Conservation (phyloP, 2,797 vertebrate genomes). For the Cyprinella venusta region DNA sequence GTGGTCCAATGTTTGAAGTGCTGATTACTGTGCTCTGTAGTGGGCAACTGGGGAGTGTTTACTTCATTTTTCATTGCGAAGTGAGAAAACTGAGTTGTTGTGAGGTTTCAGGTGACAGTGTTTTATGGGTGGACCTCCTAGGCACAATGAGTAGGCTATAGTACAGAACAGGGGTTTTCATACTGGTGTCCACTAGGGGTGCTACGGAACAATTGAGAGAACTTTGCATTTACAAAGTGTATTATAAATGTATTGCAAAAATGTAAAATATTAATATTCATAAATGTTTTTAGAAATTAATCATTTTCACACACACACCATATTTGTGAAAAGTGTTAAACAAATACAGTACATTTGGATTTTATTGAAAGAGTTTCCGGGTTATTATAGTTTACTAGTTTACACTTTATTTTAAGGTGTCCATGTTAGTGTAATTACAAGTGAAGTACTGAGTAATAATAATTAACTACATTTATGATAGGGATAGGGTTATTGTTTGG, state of each 20-base stretch:
- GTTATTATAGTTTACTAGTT: too few species aligned
- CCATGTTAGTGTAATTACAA: too few species aligned
- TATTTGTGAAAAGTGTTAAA: too few species aligned
- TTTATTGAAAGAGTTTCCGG: too few species aligned
- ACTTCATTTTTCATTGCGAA: constrained; percentile 23
- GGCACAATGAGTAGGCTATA: not conserved
- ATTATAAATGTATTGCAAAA: not conserved
- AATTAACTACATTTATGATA: too few species aligned
- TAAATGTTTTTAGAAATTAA: too few species aligned
- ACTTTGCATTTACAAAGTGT: not conserved
- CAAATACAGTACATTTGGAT: too few species aligned
- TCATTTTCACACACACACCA: too few species aligned
- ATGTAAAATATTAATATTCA: not conserved
- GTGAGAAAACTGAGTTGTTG: constrained; percentile 14
- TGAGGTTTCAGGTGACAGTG: constrained; percentile 4
- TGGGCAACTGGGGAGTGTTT: constrained; percentile 17
- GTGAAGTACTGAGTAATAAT: too few species aligned
- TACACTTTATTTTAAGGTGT: too few species aligned
- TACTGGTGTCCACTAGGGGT: not conserved
- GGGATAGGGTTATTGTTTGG: too few species aligned
- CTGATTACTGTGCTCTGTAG: constrained; percentile 31
- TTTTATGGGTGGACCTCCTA: not conserved
- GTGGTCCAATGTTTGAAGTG: constrained; percentile 40
- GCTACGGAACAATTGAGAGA: not conserved
- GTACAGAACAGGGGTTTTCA: not conserved